Evolutionary conservation across 2,113 vertebrate species (phyloP).

Genomic region (Cyprinodon variegatus): DNA sequence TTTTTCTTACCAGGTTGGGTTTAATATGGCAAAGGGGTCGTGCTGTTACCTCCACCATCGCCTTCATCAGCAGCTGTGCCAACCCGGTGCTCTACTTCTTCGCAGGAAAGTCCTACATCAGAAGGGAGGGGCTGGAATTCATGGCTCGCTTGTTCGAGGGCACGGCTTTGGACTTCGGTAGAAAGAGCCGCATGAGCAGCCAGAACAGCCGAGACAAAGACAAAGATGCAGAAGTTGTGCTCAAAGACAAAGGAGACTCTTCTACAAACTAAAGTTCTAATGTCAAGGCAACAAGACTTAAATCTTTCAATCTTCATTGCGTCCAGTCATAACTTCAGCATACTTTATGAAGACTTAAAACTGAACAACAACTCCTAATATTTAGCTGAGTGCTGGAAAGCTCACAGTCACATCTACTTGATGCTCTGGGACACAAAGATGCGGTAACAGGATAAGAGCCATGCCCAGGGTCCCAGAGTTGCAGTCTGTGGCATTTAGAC

Average conservation of each 20-base stretch:
- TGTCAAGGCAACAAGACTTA: conserved; percentile 11
- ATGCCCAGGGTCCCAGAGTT: no score
- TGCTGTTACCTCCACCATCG: conserved; percentile 66
- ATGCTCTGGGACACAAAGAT: not conserved
- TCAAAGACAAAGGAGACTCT: conserved; percentile 58
- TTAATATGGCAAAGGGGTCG: conserved; percentile 59
- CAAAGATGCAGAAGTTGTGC: conserved; percentile 50
- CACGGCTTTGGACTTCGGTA: conserved; percentile 58
- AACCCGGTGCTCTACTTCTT: conserved; percentile 82
- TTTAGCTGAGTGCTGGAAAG: not conserved
- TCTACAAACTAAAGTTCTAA: conserved; percentile 33
- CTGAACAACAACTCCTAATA: not conserved
- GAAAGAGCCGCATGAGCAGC: conserved; percentile 72
- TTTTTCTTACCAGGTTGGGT: conserved; percentile 51
- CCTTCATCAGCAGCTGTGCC: conserved; percentile 81
- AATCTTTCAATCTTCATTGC: not conserved
- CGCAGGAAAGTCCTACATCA: conserved; percentile 80
- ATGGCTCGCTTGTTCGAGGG: conserved; percentile 83
- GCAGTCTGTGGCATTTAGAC: no score
- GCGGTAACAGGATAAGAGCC: no score
- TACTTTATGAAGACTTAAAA: not conserved
- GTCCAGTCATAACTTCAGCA: not conserved
- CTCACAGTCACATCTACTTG: no score
- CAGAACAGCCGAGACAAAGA: conserved; percentile 74
- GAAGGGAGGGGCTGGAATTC: conserved; percentile 74